phyloP scores from a whole-genome alignment of 2,888 invertebrate genomes.

The Amphipoea oculea region DNA sequence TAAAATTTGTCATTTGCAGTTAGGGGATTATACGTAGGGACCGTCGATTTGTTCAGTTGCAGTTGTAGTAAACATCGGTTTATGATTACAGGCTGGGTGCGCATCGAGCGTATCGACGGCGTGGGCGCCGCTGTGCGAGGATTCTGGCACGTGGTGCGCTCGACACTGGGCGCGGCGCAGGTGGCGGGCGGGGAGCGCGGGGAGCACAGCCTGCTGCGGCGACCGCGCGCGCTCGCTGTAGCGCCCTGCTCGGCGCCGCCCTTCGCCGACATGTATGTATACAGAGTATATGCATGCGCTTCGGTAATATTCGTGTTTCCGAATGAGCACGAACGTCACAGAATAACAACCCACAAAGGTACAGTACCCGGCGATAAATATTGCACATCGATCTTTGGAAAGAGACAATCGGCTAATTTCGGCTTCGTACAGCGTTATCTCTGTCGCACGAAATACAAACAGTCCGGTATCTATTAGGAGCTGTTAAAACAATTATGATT shows the following conservation, averaged over 20 bases:
- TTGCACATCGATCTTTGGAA: too few relatives aligned
- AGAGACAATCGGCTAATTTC: too few relatives aligned
- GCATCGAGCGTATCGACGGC: slow-evolving; percentile 84
- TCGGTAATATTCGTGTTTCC: neutral
- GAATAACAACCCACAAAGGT: neutral
- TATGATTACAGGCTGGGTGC: slow-evolving; percentile 81
- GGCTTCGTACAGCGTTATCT: too few relatives aligned
- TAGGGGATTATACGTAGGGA: too few relatives aligned
- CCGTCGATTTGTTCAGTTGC: too few relatives aligned
- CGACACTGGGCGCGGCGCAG: slow-evolving; percentile 80
- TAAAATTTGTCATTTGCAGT: too few relatives aligned
- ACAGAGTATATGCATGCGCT: neutral
- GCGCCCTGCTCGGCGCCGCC: slow-evolving; percentile 70
- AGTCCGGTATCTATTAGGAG: too few relatives aligned
- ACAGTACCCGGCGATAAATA: too few relatives aligned
- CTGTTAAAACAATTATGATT: too few relatives aligned
- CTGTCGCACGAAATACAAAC: too few relatives aligned
- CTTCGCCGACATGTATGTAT: slow-evolving; percentile 77
- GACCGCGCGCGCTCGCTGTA: slow-evolving; percentile 74
- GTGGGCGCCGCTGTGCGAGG: slow-evolving; percentile 76
- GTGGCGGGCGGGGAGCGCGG: slow-evolving; percentile 63
- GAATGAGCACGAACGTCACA: neutral
- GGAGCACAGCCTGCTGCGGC: slow-evolving; percentile 66
- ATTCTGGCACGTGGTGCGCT: slow-evolving; percentile 83
- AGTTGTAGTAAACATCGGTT: neutral